These are phyloP conservation scores for Helicoverpa assulta DNA, from an alignment of 2,888 invertebrate genomes.

Conservation along the genomic window DNA sequence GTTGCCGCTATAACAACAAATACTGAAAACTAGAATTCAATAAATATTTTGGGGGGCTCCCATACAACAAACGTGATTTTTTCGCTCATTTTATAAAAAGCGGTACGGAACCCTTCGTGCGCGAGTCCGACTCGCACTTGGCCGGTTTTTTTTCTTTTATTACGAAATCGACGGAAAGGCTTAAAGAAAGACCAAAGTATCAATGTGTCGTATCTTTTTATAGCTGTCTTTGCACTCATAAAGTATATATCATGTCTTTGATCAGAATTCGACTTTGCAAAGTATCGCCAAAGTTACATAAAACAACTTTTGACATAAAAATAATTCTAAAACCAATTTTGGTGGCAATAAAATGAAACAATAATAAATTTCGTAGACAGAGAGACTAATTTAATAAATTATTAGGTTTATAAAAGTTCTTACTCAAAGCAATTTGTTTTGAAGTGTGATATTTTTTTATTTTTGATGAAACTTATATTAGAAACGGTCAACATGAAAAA, in stretches of 20 bases:
- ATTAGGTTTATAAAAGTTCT: not conserved
- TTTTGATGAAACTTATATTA: not conserved
- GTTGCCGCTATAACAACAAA: no score
- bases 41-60: no score
- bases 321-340: conserved; percentile 6
- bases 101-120: no score
- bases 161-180: conserved; percentile 17
- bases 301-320: conserved; percentile 12
- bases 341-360: not conserved
- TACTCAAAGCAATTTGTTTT: conserved; percentile 1
- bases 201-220: conserved; percentile 32
- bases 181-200: conserved; percentile 21
- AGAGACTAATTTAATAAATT: conserved; percentile 8
- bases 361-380: not conserved
- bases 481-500: not conserved
- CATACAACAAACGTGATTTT: no score
- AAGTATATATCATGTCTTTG: conserved; percentile 13
- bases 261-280: conserved; percentile 9
- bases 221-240: conserved; percentile 13
- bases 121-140: no score
- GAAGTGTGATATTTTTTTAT: not conserved
- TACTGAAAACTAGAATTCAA: no score
- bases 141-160: conserved; percentile 38
- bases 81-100: no score
- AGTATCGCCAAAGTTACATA: conserved; percentile 20